Percentiles rank a stretch among this genome's conserved stretches.
phyloP scores from a whole-genome alignment of 2,113 vertebrate genomes.

The Pholis gunnellus region DNA sequence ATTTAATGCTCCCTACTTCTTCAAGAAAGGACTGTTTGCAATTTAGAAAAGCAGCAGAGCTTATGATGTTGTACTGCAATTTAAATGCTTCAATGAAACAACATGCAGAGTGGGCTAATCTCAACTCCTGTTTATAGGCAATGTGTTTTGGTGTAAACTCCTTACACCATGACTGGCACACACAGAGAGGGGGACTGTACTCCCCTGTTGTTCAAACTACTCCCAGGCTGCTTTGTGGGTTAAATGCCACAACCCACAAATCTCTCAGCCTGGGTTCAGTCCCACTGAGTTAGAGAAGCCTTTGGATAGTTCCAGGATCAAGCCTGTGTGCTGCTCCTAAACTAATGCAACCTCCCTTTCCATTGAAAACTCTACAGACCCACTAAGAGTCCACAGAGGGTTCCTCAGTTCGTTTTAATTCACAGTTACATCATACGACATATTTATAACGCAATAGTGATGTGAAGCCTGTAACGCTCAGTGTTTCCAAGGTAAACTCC shows the following conservation, averaged over 20 bases:
- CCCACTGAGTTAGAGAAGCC: slow-evolving; percentile 23
- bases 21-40: slow-evolving; percentile 2
- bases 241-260: slow-evolving; percentile 77
- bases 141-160: slow-evolving; percentile 57
- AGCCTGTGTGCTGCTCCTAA: slow-evolving; percentile 35
- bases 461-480: background rate
- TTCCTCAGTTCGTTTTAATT: slow-evolving; percentile 31
- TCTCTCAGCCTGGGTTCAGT: slow-evolving; percentile 61
- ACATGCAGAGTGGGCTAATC: slow-evolving; percentile 41
- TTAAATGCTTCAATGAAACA: slow-evolving; percentile 34
- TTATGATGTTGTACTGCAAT: slow-evolving; percentile 8
- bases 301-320: slow-evolving; percentile 52
- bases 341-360: slow-evolving; percentile 58
- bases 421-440: background rate
- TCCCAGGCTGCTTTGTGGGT: slow-evolving; percentile 70
- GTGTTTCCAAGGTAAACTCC: slow-evolving; percentile 20
- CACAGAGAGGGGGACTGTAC: slow-evolving; percentile 47
- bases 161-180: slow-evolving; percentile 51
- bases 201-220: slow-evolving; percentile 64
- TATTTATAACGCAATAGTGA: background rate
- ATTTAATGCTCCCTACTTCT: background rate
- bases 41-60: background rate
- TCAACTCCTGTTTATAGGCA: slow-evolving; percentile 43
- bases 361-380: slow-evolving; percentile 26
- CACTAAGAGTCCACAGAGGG: slow-evolving; percentile 1